Conservation (phyloP, 2,113 vertebrate genomes). For the Mohoua ochrocephala region DNA sequence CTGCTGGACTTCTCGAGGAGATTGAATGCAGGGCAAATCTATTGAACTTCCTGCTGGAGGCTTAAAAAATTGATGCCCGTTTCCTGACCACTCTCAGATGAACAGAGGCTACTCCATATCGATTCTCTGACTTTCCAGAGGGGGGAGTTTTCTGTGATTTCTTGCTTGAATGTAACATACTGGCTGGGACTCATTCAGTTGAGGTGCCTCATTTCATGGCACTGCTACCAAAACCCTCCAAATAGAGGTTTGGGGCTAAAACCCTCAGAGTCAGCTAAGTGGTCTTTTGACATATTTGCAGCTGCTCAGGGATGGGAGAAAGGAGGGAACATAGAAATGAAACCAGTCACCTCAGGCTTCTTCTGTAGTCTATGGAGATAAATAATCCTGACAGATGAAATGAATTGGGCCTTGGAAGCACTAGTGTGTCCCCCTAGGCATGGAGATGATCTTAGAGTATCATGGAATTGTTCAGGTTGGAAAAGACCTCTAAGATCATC, state of each 20-base stretch:
- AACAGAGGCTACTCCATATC: background rate
- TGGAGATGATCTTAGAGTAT: background rate
- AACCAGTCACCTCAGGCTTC: background rate
- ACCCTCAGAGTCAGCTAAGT: background rate
- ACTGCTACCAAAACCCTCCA: background rate
- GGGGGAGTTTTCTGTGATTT: background rate
- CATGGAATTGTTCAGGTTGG: background rate
- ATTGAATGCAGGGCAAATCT: conserved; percentile 25
- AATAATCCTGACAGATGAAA: background rate
- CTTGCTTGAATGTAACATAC: background rate
- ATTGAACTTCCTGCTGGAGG: conserved; percentile 23
- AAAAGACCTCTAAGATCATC: background rate
- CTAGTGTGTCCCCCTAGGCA: background rate
- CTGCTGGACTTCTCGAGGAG: background rate
- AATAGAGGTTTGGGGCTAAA: background rate
- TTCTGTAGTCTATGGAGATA: background rate
- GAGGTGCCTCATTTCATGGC: background rate
- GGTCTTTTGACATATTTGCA: background rate
- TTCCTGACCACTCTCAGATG: background rate
- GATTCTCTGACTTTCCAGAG: background rate
- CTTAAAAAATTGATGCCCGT: conserved; percentile 49
- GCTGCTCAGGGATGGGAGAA: background rate
- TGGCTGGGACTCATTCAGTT: background rate
- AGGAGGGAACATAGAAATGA: background rate
- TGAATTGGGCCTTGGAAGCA: background rate